Percentiles rank a stretch among this genome's conserved stretches.
phyloP scores from a whole-genome alignment of 2,113 vertebrate genomes.

The Galbula dea region DNA sequence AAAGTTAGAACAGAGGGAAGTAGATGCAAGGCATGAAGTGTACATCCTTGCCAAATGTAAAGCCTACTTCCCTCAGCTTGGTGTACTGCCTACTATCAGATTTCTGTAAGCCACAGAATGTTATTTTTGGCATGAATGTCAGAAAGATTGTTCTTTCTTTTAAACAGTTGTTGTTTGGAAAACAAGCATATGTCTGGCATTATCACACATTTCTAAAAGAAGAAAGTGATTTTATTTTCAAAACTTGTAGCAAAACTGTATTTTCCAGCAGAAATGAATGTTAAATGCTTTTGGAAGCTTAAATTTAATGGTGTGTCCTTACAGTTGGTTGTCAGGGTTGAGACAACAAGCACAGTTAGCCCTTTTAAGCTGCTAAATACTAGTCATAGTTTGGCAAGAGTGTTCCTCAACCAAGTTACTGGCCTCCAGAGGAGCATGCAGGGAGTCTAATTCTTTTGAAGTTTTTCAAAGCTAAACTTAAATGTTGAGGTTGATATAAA shows the following conservation, averaged over 20 bases:
- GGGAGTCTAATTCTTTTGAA: not conserved
- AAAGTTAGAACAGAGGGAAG: not conserved
- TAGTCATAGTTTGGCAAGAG: not conserved
- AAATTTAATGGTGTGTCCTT: not conserved
- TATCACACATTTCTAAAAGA: slow-evolving; percentile 43
- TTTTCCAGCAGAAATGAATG: slow-evolving; percentile 50
- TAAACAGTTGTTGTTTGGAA: slow-evolving; percentile 77
- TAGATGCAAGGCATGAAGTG: not conserved
- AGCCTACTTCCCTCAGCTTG: not conserved
- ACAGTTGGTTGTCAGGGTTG: not conserved
- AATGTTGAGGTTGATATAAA: not conserved
- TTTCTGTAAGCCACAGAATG: slow-evolving; percentile 56
- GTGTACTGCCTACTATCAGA: slow-evolving; percentile 29
- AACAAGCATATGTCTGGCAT: slow-evolving; percentile 71
- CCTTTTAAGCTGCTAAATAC: not conserved
- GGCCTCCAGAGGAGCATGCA: not conserved
- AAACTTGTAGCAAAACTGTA: slow-evolving; percentile 29
- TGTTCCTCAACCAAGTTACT: not conserved
- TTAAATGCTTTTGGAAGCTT: slow-evolving; percentile 41
- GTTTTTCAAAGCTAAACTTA: not conserved
- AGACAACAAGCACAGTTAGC: not conserved
- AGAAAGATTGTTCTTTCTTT: slow-evolving; percentile 60
- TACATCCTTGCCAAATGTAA: slow-evolving; percentile 9
- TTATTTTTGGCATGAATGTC: slow-evolving; percentile 69
- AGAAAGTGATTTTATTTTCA: slow-evolving; percentile 57